Percentiles rank a stretch among this genome's conserved stretches.
Conservation (phyloP, 1,140 invertebrate species). For the Xylocopa sonorina region DNA sequence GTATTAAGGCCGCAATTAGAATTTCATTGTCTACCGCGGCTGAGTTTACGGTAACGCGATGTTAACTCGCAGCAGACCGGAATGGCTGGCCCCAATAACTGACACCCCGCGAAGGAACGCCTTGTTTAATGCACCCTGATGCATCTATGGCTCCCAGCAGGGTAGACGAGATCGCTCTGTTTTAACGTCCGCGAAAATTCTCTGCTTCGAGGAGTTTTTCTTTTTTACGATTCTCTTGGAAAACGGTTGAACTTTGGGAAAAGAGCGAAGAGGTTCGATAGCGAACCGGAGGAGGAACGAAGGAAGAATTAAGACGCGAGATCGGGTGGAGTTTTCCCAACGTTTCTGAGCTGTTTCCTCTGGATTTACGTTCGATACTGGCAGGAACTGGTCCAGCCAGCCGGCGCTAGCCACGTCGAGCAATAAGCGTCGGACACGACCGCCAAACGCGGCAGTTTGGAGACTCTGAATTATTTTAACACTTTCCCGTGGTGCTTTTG, state of each 20-base stretch:
- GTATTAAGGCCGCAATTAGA: constrained; percentile 43
- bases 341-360: too few species aligned
- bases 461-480: constrained; percentile 2
- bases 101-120: background rate
- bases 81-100: constrained; percentile 17
- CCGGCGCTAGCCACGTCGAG: too few species aligned
- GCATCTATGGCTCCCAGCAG: background rate
- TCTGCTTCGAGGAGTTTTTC: background rate
- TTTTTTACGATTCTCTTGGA: too few species aligned
- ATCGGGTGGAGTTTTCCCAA: too few species aligned
- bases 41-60: constrained; percentile 12
- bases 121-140: constrained; percentile 15
- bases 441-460: background rate
- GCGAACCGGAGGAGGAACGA: too few species aligned
- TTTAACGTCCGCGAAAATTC: background rate
- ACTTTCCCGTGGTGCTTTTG: background rate
- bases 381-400: background rate
- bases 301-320: too few species aligned
- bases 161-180: background rate
- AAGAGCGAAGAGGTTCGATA: too few species aligned
- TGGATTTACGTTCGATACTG: background rate
- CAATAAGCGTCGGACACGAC: background rate
- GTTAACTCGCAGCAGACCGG: background rate
- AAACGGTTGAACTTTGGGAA: too few species aligned
- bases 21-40: constrained; percentile 37